A percentile compares a stretch with the other conserved stretches of the same genome.
Conservation (phyloP, 2,113 vertebrate genomes). For the Todiramphus saurophagus region DNA sequence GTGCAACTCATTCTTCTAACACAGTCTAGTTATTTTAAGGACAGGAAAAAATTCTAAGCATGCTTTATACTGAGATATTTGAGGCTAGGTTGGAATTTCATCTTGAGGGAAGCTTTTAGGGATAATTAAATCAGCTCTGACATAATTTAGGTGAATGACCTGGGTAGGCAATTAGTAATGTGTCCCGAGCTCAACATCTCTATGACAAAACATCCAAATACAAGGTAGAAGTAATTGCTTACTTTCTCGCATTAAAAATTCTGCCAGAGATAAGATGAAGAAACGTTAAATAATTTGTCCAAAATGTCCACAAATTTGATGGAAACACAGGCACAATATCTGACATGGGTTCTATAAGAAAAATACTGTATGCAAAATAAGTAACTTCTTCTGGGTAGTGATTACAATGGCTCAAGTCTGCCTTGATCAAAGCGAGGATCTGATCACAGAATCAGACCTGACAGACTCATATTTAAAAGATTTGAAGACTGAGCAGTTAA, state of each 20-base stretch:
- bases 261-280: background rate
- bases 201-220: background rate
- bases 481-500: slow-evolving; percentile 10
- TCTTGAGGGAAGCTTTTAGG: slow-evolving; percentile 18
- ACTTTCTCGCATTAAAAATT: background rate
- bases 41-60: background rate
- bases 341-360: background rate
- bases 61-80: background rate
- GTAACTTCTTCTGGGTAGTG: background rate
- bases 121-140: slow-evolving; percentile 36
- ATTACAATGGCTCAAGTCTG: background rate
- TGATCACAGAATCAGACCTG: background rate
- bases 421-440: slow-evolving; percentile 16
- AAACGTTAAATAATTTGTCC: background rate
- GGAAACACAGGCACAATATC: background rate
- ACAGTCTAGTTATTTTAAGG: background rate
- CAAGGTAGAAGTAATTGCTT: background rate
- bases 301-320: background rate
- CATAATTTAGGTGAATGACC: background rate
- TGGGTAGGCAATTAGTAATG: background rate
- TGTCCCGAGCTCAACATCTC: background rate
- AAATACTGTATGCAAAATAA: background rate
- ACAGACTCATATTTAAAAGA: slow-evolving; percentile 49
- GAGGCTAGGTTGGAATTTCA: background rate
- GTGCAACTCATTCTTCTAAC: background rate